Base-by-base conservation (phyloP, 2,888 invertebrate species). In the Diadegma fenestrale region DNA sequence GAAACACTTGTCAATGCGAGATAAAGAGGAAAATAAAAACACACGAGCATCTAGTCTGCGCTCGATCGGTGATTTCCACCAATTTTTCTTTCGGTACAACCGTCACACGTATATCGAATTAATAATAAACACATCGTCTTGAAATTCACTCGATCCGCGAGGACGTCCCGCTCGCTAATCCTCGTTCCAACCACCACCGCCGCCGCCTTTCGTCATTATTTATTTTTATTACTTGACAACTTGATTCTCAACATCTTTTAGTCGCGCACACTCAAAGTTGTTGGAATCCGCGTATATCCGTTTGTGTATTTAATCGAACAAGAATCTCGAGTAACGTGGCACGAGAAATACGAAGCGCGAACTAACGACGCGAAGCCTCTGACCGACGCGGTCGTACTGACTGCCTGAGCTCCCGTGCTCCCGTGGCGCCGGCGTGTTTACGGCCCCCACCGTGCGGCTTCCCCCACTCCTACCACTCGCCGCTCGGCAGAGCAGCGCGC, bases 351-450 rank as follows among this genome's bases (percentile, higher is more conserved):
- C 22, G 12, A 54, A 41, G 17, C 5, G 37, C 37, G 68, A 30
- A 75, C 37, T 22, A 26, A 61, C 88, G 87, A 89, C 81, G 76
- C 89, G 26, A 86, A 77, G 87, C 76, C 87, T 82, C 82, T 89
- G 85, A 88, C 88, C 84, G 90, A 90, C 92, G 91, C 92, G 91
- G 89, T 87, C 88, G 87, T 86, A 93, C 93, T 93, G 92, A 91
- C 4, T n/a, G 33, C 6, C 33, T 5, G 6, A 7, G 3, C 5
- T 7, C 7, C 6, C 0, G 6, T 4, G 89, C 69, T 43, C 45
- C 54, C 71, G 85, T 54, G 77, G 93, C 93, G 93, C 93, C 93
- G 93, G 93, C 93, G 93, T 93, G 92, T 90, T 92, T 91, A 91
- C 87, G 87, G 86, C 88, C 89, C 91, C 89, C 88, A 85, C 90